phyloP scores from a whole-genome alignment of 2,888 invertebrate species.

The Physocephala rufipes region DNA sequence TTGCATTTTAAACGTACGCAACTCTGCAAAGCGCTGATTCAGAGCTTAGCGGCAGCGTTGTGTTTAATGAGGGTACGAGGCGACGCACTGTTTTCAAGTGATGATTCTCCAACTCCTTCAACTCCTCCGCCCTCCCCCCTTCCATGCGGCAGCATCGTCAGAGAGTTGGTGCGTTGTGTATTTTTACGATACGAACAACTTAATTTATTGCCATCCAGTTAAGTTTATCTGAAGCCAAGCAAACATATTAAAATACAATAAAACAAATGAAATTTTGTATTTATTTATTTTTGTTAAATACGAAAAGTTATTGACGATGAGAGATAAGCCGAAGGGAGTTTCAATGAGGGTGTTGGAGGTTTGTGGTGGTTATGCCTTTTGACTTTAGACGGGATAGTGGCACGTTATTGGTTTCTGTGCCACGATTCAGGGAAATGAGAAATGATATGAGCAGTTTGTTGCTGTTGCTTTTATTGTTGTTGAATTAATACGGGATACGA shows the following conservation, averaged over 20 bases:
- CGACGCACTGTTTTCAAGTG: neutral
- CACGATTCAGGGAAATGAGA: neutral
- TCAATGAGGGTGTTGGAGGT: neutral
- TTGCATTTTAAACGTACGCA: conserved; percentile 43
- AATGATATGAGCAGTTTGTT: neutral
- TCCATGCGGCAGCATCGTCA: too few relatives aligned
- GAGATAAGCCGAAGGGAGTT: conserved; percentile 11
- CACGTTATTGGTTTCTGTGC: neutral
- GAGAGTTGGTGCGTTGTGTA: neutral
- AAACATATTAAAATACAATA: conserved; percentile 47
- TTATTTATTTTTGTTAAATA: conserved; percentile 39
- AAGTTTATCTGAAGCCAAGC: conserved; percentile 56
- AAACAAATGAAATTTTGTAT: conserved; percentile 55
- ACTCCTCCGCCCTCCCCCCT: too few relatives aligned
- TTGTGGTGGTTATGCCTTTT: neutral
- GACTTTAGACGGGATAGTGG: neutral
- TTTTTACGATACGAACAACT: conserved; percentile 41
- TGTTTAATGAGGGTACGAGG: neutral
- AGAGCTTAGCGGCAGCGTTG: conserved; percentile 26
- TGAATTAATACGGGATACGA: neutral
- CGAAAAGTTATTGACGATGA: conserved; percentile 27
- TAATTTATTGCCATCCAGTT: conserved; percentile 62
- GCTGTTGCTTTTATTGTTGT: neutral
- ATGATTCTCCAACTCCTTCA: too few relatives aligned
- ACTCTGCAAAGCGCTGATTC: conserved; percentile 44